phyloP scores from a whole-genome alignment of 2,888 invertebrate species.

The Athalia circularis region DNA sequence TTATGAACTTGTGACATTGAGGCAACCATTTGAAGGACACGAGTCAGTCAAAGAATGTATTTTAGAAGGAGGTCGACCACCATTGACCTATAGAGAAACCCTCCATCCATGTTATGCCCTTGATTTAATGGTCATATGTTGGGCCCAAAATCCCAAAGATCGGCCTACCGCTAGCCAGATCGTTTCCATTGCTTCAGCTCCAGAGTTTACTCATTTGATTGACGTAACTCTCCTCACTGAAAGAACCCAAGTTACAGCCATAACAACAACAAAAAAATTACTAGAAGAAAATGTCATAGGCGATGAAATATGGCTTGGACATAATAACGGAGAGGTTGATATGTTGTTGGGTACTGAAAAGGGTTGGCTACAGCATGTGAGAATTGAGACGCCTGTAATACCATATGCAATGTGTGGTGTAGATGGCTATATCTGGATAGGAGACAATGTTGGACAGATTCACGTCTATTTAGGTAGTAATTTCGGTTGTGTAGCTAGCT shows the following conservation, averaged over 20 bases:
- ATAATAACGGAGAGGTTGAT: conserved; percentile 81
- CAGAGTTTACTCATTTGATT: conserved; percentile 93
- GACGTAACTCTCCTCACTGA: conserved; percentile 86
- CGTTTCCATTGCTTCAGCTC: conserved; percentile 92
- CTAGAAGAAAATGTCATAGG: conserved; percentile 67
- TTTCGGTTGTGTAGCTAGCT: conserved; percentile 70
- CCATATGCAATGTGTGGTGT: conserved; percentile 86
- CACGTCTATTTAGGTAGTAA: conserved; percentile 83
- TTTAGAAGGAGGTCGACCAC: conserved; percentile 94
- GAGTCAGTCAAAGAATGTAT: conserved; percentile 98
- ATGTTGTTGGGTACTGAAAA: conserved; percentile 77
- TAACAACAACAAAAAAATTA: conserved; percentile 67
- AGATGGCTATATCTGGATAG: conserved; percentile 89
- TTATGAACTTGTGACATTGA: conserved; percentile 94
- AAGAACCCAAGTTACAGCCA: conserved; percentile 80
- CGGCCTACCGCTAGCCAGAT: conserved; percentile 96
- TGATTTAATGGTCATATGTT: conserved; percentile 97
- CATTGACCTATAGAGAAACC: conserved; percentile 89
- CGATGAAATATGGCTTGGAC: conserved; percentile 85
- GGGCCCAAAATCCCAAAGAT: conserved; percentile 90
- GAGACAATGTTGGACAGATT: conserved; percentile 90
- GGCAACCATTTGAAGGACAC: conserved; percentile 96
- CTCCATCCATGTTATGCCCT: conserved; percentile 91
- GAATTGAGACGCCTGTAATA: conserved; percentile 76
- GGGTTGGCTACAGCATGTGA: conserved; percentile 79